Conservation (phyloP, 2,797 vertebrate species). For the Malurus splendens region DNA sequence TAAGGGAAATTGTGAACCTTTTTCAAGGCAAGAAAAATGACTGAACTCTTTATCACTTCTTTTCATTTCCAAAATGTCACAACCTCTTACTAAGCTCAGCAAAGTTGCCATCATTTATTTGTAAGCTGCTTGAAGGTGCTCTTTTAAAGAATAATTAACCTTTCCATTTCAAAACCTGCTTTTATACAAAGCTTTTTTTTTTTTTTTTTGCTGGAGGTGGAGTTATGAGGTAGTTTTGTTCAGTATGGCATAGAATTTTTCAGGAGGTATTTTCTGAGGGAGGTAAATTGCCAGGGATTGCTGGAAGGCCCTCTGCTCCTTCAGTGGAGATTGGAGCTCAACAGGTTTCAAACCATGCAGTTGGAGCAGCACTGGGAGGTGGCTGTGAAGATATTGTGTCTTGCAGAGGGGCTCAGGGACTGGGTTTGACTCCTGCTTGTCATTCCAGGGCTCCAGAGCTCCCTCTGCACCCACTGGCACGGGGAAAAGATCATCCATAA, state of each 20-base stretch:
- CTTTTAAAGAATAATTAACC: conserved; percentile 22
- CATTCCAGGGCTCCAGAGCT: not conserved
- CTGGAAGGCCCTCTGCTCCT: not conserved
- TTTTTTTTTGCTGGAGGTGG: not conserved
- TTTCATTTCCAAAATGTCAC: conserved; percentile 43
- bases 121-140: conserved; percentile 31
- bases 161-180: conserved; percentile 22
- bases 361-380: accelerated
- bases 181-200: not conserved
- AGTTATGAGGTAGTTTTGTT: not conserved
- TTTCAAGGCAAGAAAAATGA: conserved; percentile 17
- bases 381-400: accelerated
- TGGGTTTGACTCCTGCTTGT: not conserved
- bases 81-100: conserved; percentile 5
- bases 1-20: conserved; percentile 13
- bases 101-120: conserved; percentile 48
- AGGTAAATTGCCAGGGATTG: not conserved
- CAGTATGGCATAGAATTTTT: not conserved
- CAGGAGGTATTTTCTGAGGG: not conserved
- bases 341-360: not conserved
- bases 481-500: not conserved
- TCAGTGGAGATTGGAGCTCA: not conserved
- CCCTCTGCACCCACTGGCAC: accelerated
- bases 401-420: not conserved
- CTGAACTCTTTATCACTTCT: conserved; percentile 14